phyloP scores from a whole-genome alignment of 2,113 vertebrate genomes.

The Sinocyclocheilus maitianheensis region DNA sequence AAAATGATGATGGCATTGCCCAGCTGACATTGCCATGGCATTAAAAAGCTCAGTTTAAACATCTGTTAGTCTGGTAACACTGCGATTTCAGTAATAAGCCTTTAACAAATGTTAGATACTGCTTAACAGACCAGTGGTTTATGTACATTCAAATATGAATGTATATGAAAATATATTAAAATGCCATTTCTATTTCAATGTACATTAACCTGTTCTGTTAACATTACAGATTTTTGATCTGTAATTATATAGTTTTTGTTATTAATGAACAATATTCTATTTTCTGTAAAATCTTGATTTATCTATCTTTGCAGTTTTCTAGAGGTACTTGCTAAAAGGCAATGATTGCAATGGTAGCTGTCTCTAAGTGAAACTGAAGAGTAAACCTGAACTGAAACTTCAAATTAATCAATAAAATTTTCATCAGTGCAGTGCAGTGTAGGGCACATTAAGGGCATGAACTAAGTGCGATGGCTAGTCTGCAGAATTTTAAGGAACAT shows the following conservation, averaged over 20 bases:
- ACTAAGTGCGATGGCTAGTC: constrained; percentile 10
- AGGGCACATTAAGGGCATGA: constrained; percentile 6
- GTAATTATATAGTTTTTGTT: not conserved
- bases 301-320: not conserved
- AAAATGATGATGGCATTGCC: not conserved
- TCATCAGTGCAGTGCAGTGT: constrained; percentile 12
- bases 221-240: not conserved
- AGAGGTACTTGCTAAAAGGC: constrained; percentile 1
- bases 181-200: not conserved
- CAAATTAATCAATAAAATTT: not conserved
- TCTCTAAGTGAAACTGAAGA: not conserved
- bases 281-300: not conserved
- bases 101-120: not conserved
- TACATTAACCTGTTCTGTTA: constrained; percentile 1
- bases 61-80: not conserved
- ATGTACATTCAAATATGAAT: not conserved
- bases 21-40: not conserved
- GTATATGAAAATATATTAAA: constrained; percentile 21
- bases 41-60: constrained; percentile 2
- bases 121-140: not conserved
- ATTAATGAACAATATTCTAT: constrained; percentile 3
- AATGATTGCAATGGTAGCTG: not conserved
- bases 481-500: constrained; percentile 24
- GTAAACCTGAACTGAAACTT: constrained; percentile 24
- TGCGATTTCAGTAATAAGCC: not conserved